Base-by-base conservation (phyloP, 2,888 invertebrate genomes). In the Acheta domesticus region DNA sequence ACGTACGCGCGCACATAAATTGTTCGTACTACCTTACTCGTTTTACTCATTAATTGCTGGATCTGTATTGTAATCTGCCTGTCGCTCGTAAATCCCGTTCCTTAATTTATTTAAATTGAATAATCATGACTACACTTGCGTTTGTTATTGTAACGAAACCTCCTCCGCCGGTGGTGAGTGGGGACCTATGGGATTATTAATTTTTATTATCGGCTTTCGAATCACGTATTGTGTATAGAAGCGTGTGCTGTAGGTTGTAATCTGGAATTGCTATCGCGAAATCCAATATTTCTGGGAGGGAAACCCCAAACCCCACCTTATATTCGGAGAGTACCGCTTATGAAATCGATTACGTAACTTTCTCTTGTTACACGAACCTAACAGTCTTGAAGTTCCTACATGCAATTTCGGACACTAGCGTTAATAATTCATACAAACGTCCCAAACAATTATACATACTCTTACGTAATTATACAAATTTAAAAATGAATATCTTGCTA, bases 21-120 rank as follows among this genome's bases (percentile, higher is more conserved):
- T 62, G 62, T 1, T 14, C 62, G 16, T 62, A 62, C 62, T 1
- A n/a, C 62, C 62, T 62, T 14, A 62, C n/a, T 62, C 62, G 62
- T n/a, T 62, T 62, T 62, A 62, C 62, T 62, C 62, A 62, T 62
- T 62, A 62, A 62, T 62, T 62, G 62, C 62, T n/a, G 62, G 16
- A 62, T 62, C 62, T n/a, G n/a, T 62, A 62, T 62, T 62, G 62
- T 62, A 62, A 62, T 62, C 62, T 62, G 62, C 16, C 62, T 62
- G 62, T 62, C 62, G 62, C 16, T 62, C 62, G 62, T 62, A 62
- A 62, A 62, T 62, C n/a, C 62, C 14, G 16, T 0, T 16, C 16
- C 14, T 62, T 19, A 62, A 62, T 62, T 62, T 62, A 62, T 62
- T 62, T 62, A 62, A 62, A 62, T 62, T 62, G 62, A 62, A 62